phyloP scores from a whole-genome alignment of 2,888 invertebrate species.

The Trichopoda pennipes region DNA sequence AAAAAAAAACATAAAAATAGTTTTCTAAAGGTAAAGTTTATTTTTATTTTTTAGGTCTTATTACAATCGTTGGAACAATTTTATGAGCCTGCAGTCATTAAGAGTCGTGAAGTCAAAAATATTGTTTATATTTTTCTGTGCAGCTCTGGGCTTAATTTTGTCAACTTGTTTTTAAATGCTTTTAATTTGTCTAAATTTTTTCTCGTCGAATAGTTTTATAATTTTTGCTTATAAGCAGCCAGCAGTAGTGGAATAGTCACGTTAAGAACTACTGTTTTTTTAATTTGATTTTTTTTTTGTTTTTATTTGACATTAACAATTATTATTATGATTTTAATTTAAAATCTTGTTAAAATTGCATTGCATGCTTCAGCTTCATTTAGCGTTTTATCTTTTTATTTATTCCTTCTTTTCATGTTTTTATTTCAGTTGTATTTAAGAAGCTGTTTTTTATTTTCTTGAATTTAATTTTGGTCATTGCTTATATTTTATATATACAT shows the following conservation, averaged over 20 bases:
- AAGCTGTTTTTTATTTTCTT: slow-evolving; percentile 62
- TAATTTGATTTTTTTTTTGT: not conserved
- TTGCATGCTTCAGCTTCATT: slow-evolving; percentile 70
- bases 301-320: slow-evolving; percentile 14
- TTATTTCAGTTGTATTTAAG: slow-evolving; percentile 18
- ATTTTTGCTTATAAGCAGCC: slow-evolving; percentile 39
- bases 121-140: not conserved
- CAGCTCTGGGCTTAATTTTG: slow-evolving; percentile 41
- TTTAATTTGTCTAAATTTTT: slow-evolving; percentile 37
- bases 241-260: slow-evolving; percentile 39
- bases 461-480: slow-evolving; percentile 70
- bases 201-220: slow-evolving; percentile 20
- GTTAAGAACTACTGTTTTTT: slow-evolving; percentile 43
- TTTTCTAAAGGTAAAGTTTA: not conserved
- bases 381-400: slow-evolving; percentile 57
- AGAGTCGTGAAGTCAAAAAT: not conserved
- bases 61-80: slow-evolving; percentile 14
- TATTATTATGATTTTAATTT: slow-evolving; percentile 46
- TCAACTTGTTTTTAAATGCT: slow-evolving; percentile 43
- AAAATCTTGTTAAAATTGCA: slow-evolving; percentile 56
- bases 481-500: too few relatives aligned
- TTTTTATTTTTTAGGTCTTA: slow-evolving; percentile 67
- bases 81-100: slow-evolving; percentile 18
- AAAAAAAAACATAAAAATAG: not conserved
- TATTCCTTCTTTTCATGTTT: slow-evolving; percentile 15